Conservation (phyloP, 2,113 vertebrate genomes). For the Tapirus terrestris region DNA sequence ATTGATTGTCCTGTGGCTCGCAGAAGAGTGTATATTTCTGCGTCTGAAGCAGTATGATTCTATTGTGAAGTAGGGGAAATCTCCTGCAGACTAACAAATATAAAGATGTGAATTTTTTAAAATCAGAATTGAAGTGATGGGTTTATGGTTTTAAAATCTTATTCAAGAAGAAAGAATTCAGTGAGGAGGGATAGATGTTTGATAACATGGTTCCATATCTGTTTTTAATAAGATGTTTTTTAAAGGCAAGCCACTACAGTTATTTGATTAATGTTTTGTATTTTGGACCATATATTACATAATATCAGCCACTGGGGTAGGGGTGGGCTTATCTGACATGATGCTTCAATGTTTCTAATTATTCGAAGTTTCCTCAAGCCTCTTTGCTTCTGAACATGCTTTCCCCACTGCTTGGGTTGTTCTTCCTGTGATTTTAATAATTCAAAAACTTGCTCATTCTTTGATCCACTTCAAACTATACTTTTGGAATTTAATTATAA, state of each 20-base stretch:
- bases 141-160: neutral
- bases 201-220: neutral
- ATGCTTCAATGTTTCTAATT: neutral
- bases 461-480: neutral
- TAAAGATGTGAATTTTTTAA: neutral
- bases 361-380: neutral
- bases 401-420: neutral
- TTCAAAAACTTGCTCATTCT: neutral
- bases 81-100: slow-evolving; percentile 40
- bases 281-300: neutral
- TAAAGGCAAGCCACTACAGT: neutral
- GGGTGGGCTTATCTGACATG: neutral
- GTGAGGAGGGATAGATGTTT: neutral
- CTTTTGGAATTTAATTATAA: neutral
- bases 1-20: slow-evolving; percentile 62
- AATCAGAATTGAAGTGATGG: neutral
- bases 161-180: slow-evolving; percentile 1
- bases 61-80: neutral
- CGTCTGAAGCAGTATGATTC: slow-evolving; percentile 47
- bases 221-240: neutral
- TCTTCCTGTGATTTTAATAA: neutral
- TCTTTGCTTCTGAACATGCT: neutral
- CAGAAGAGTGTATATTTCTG: slow-evolving; percentile 27
- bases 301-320: neutral
- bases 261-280: neutral